phyloP scores from a whole-genome alignment of 2,888 invertebrate genomes.

The Autographa gamma region DNA sequence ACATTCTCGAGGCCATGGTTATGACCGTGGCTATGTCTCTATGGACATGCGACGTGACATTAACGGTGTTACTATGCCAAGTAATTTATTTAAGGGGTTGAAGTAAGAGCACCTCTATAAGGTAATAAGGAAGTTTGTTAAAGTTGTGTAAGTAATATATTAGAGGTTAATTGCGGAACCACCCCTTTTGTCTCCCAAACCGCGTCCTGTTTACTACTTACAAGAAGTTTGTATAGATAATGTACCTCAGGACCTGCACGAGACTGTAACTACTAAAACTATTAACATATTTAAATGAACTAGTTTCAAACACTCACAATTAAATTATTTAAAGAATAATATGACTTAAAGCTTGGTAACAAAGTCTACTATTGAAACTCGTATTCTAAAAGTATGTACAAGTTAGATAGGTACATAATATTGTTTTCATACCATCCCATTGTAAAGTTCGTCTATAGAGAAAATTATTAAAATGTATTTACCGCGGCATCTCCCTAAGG shows the following conservation, averaged over 20 bases:
- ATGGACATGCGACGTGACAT: slow-evolving; percentile 40
- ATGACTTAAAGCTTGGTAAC: not conserved
- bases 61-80: slow-evolving; percentile 27
- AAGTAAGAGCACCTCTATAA: slow-evolving; percentile 51
- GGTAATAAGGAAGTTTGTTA: slow-evolving; percentile 62
- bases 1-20: slow-evolving; percentile 23
- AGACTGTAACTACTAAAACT: slow-evolving; percentile 12
- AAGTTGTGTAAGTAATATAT: slow-evolving; percentile 63
- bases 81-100: slow-evolving; percentile 52
- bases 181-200: slow-evolving; percentile 40
- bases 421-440: not conserved
- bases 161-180: slow-evolving; percentile 57
- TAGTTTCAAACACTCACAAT: not conserved
- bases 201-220: slow-evolving; percentile 43
- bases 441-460: not conserved
- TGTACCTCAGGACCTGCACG: slow-evolving; percentile 25
- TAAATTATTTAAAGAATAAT: not conserved
- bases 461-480: slow-evolving; percentile 4
- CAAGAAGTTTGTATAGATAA: slow-evolving; percentile 41
- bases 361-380: too few relatives aligned
- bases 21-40: slow-evolving; percentile 40
- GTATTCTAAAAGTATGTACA: too few relatives aligned
- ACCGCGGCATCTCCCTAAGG: not conserved
- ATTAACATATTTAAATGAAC: not conserved
- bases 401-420: not conserved